These are phyloP conservation scores for Sceloporus tristichus DNA, from an alignment of 2,113 vertebrate genomes.

Conservation along the genomic window DNA sequence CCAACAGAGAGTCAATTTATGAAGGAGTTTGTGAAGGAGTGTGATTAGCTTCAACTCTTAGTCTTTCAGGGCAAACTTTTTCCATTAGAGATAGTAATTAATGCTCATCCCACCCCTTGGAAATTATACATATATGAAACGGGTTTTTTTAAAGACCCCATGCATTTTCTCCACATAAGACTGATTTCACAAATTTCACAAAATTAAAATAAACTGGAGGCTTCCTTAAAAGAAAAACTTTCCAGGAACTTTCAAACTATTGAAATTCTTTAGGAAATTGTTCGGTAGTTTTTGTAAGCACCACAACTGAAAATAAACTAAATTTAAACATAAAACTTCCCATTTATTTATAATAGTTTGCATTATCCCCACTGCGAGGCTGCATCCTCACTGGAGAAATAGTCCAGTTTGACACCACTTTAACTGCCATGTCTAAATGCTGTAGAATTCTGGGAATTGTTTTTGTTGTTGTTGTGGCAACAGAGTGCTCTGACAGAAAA, in stretches of 20 bases:
- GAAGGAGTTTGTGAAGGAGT: slow-evolving; percentile 25
- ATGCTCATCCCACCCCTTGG: slow-evolving; percentile 3
- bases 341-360: background rate
- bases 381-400: too few species aligned
- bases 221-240: background rate
- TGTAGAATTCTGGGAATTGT: too few species aligned
- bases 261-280: background rate
- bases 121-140: background rate
- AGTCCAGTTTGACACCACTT: too few species aligned
- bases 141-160: background rate
- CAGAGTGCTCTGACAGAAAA: too few species aligned
- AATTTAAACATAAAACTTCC: background rate
- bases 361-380: too few species aligned
- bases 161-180: background rate
- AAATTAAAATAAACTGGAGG: background rate
- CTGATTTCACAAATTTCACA: background rate
- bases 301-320: background rate
- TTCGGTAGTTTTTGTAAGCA: background rate
- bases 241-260: background rate
- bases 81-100: background rate
- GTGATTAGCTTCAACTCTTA: background rate
- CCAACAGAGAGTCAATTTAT: slow-evolving; percentile 27
- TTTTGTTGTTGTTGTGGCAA: too few species aligned
- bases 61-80: slow-evolving; percentile 11
- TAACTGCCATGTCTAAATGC: too few species aligned